These are phyloP conservation scores for Dolichomitus sp. DNA, from an alignment of 2,888 invertebrate species.

Conservation along the genomic window DNA sequence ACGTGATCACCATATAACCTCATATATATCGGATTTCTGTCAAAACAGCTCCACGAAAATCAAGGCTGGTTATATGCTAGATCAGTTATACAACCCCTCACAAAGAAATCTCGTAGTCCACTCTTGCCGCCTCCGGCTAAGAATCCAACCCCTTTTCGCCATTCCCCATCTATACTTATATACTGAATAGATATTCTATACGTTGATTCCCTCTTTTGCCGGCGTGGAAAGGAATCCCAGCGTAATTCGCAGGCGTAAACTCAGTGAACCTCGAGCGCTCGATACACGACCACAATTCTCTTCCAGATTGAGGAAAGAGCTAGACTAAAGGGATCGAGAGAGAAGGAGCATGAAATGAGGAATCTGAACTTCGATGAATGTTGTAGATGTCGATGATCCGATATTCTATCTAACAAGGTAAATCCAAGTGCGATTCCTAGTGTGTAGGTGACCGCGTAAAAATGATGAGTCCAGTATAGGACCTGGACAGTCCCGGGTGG, in stretches of 20 bases:
- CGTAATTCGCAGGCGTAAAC: conserved; percentile 74
- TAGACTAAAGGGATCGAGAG: conserved; percentile 42
- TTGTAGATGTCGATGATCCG: not conserved
- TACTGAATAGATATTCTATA: conserved; percentile 44
- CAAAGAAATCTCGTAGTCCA: conserved; percentile 40
- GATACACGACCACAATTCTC: conserved; percentile 70
- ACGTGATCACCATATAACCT: not conserved
- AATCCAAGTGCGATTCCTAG: too few relatives aligned
- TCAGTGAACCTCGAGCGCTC: conserved; percentile 73
- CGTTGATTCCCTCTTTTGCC: conserved; percentile 58
- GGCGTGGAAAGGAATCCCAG: conserved; percentile 66
- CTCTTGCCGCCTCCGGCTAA: conserved; percentile 34
- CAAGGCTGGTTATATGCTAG: not conserved
- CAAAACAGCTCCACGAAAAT: conserved; percentile 30
- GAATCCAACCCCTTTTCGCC: conserved; percentile 28
- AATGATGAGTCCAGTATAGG: too few relatives aligned
- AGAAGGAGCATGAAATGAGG: conserved; percentile 36
- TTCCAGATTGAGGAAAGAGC: conserved; percentile 54
- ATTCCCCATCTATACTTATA: conserved; percentile 6
- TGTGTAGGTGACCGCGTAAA: too few relatives aligned
- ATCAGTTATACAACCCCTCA: conserved; percentile 39
- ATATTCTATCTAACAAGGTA: not conserved
- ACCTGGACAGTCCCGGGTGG: too few relatives aligned
- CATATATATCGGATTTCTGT: conserved; percentile 12
- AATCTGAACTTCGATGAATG: conserved; percentile 21